Percentiles rank a stretch among this genome's conserved stretches.
Conservation (phyloP, 2,888 invertebrate genomes). For the Cryptus viduatorius region DNA sequence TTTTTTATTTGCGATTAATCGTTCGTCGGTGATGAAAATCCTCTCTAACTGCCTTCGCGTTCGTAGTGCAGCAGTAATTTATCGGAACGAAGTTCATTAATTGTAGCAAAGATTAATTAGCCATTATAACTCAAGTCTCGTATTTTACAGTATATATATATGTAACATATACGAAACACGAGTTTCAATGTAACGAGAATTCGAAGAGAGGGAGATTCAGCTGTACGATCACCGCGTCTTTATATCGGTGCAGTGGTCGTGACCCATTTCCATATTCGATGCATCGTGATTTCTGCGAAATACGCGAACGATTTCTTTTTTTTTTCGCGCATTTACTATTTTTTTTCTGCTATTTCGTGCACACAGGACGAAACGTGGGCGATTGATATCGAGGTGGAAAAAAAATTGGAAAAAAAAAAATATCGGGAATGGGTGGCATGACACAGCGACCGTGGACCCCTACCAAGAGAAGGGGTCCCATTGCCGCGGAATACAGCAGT, state of each 20-base stretch:
- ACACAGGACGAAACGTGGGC: slow-evolving; percentile 4
- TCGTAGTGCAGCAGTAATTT: neutral
- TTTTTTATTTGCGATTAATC: neutral
- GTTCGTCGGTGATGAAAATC: neutral
- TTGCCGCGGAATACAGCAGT: slow-evolving; percentile 94
- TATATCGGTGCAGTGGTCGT: slow-evolving; percentile 36
- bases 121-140: slow-evolving; percentile 11
- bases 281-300: slow-evolving; percentile 34
- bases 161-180: neutral
- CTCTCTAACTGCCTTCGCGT: neutral
- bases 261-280: slow-evolving; percentile 58
- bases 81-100: slow-evolving; percentile 6
- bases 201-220: slow-evolving; percentile 14
- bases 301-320: slow-evolving; percentile 21
- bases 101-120: slow-evolving; percentile 24
- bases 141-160: neutral
- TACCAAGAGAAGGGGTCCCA: slow-evolving; percentile 94
- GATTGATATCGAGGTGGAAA: neutral
- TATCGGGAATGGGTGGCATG: slow-evolving; percentile 88
- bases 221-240: slow-evolving; percentile 15
- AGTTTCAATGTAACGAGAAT: slow-evolving; percentile 19
- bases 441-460: slow-evolving; percentile 96
- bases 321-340: neutral
- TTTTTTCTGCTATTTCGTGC: neutral
- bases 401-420: slow-evolving; percentile 5